Evolutionary conservation across 2,888 invertebrate genomes (phyloP).

Genomic region (Zele albiditarsus): DNA sequence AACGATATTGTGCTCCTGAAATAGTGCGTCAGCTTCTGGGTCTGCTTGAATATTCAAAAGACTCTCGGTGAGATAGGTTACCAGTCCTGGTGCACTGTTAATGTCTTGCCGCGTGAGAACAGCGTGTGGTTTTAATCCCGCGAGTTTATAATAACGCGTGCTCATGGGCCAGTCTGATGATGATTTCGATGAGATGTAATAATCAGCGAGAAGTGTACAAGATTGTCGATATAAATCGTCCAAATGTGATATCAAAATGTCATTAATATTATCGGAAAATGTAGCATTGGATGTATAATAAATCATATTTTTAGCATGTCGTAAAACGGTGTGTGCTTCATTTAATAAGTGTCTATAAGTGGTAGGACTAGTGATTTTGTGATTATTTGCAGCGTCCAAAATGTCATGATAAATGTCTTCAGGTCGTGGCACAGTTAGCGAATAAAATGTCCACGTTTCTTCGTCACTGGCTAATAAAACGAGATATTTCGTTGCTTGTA

Average conservation of each 20-base stretch:
- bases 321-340: slow-evolving; percentile 82
- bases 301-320: slow-evolving; percentile 72
- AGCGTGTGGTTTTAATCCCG: slow-evolving; percentile 73
- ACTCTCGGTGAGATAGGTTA: slow-evolving; percentile 64
- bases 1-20: slow-evolving; percentile 69
- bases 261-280: slow-evolving; percentile 44
- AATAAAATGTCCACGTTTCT: slow-evolving; percentile 83
- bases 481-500: slow-evolving; percentile 74
- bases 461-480: slow-evolving; percentile 77
- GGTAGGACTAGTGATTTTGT: slow-evolving; percentile 78
- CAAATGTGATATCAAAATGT: slow-evolving; percentile 57
- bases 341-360: slow-evolving; percentile 83
- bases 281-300: slow-evolving; percentile 40
- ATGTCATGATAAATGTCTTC: slow-evolving; percentile 82
- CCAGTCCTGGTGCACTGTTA: slow-evolving; percentile 64
- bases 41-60: slow-evolving; percentile 72
- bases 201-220: slow-evolving; percentile 76
- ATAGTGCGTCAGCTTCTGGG: slow-evolving; percentile 73
- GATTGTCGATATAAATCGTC: slow-evolving; percentile 75
- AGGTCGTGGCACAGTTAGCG: slow-evolving; percentile 79
- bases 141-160: slow-evolving; percentile 76
- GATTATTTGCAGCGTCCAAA: slow-evolving; percentile 79
- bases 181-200: slow-evolving; percentile 74
- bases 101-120: slow-evolving; percentile 70
- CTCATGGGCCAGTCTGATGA: slow-evolving; percentile 72